These are phyloP conservation scores for Brachionus rotundiformis DNA, from an alignment of 1,140 invertebrate genomes.

Conservation along the genomic window DNA sequence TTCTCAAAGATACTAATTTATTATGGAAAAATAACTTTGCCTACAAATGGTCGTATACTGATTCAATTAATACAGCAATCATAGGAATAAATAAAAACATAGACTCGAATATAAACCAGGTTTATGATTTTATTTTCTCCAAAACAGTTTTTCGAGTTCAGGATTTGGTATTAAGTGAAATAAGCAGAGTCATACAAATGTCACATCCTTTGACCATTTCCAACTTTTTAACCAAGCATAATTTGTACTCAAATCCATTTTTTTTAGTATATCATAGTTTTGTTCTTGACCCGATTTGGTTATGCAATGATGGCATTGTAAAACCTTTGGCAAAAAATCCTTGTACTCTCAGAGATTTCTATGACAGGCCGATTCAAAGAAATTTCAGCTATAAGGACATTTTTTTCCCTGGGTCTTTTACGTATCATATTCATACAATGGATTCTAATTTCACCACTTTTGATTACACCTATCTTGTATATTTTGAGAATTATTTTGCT, in stretches of 20 bases:
- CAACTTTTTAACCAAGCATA: not conserved
- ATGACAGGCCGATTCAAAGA: too few relatives aligned
- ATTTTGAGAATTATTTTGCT: slow-evolving; percentile 11
- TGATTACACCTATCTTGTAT: not conserved
- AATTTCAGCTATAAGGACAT: too few relatives aligned
- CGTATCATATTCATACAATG: slow-evolving; percentile 17
- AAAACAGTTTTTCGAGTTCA: too few relatives aligned
- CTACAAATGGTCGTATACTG: slow-evolving; percentile 29
- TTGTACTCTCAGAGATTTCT: too few relatives aligned
- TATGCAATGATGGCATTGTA: slow-evolving; percentile 9
- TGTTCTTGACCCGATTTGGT: slow-evolving; percentile 11
- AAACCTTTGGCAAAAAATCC: not conserved
- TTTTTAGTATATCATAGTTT: not conserved
- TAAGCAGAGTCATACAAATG: too few relatives aligned
- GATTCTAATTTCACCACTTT: not conserved
- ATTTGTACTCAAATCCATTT: not conserved
- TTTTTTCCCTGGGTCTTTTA: slow-evolving; percentile 32
- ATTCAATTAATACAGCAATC: not conserved
- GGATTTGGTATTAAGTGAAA: too few relatives aligned
- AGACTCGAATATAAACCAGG: not conserved
- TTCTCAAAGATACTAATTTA: not conserved
- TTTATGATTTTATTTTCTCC: slow-evolving; percentile 25
- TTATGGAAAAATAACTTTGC: slow-evolving; percentile 17
- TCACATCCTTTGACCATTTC: not conserved
- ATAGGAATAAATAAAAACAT: not conserved